phyloP scores from a whole-genome alignment of 2,113 vertebrate genomes.

The human (Homo sapiens) region DNA sequence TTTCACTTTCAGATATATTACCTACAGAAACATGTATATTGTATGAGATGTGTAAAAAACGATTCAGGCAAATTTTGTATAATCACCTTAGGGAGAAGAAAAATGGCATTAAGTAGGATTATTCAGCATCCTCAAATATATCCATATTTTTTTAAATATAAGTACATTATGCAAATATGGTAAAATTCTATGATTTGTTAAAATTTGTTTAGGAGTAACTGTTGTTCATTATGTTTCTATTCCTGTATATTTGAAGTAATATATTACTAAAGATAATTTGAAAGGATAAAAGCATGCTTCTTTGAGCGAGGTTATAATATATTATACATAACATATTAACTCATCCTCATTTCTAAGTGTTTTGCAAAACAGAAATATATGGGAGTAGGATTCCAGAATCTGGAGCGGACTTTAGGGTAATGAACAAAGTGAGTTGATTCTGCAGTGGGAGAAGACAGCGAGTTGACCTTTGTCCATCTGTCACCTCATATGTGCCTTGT shows the following conservation, averaged over 20 bases:
- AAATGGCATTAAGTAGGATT: background rate
- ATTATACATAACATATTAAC: background rate
- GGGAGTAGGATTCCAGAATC: background rate
- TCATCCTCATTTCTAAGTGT: background rate
- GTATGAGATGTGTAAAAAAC: background rate
- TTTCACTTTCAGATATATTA: background rate
- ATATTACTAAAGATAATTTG: background rate
- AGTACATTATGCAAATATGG: background rate
- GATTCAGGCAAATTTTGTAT: background rate
- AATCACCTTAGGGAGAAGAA: background rate
- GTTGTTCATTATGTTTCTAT: background rate
- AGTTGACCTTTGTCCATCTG: background rate
- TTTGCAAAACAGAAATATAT: background rate
- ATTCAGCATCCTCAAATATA: background rate
- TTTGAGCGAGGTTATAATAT: background rate
- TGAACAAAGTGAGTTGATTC: background rate
- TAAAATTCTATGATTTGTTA: background rate
- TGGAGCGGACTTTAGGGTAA: too few relatives aligned
- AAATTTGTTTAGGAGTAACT: background rate
- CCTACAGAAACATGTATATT: background rate
- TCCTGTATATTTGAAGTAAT: background rate
- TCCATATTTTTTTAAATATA: background rate
- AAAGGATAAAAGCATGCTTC: background rate
- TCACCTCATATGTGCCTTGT: background rate
- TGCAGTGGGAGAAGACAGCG: background rate